Evolutionary conservation across 2,113 vertebrate species (phyloP), one percentile per base, ranked within the genome.

Genomic region (Heptranchias perlo): DNA sequence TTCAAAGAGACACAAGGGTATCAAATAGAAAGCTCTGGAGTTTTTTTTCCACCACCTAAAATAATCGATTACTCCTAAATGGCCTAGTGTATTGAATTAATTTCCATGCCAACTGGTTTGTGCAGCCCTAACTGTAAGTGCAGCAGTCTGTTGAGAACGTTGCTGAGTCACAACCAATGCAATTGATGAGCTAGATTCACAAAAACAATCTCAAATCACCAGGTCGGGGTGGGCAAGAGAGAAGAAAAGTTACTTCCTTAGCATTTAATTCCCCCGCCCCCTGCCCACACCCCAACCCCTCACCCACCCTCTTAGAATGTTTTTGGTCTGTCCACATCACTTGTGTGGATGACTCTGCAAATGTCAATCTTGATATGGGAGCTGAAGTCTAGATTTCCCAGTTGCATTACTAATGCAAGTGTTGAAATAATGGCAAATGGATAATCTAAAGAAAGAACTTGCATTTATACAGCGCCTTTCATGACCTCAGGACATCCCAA

Each of bases 51-150:
- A 23, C 58, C 6, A 18, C 16, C n/a, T 25, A 39, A 62, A 62
- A 93, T 39, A 93, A 93, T 93, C 61, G 61, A 93, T 93, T 93
- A 39, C 89, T 64, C 35, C 35, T 44, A 62, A 62, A 64, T 62
- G 35, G 89, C 16, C 89, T 64, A n/a, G n/a, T 39, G 89, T 93
- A 62, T 93, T 93, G 61, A 62, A 93, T 93, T 93, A 93, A 93
- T 61, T 93, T 93, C 61, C 35, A 93, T 62, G 58, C 58, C 35
- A 64, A 93, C 89, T 39, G 31, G 31, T 4, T 62, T 92, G 31
- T 62, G 16, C 61, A 1, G 35, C 6, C 54, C 49, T 54, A 35
- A 54, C 31, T 91, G 10, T 91, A 58, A 91, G 31, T 91, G 87
- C 28, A 58, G 86, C 87, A 62, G 3, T n/a, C 31, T 92, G 31